Base-by-base conservation (phyloP, 2,113 vertebrate genomes). In the Pterophyllum scalare region DNA sequence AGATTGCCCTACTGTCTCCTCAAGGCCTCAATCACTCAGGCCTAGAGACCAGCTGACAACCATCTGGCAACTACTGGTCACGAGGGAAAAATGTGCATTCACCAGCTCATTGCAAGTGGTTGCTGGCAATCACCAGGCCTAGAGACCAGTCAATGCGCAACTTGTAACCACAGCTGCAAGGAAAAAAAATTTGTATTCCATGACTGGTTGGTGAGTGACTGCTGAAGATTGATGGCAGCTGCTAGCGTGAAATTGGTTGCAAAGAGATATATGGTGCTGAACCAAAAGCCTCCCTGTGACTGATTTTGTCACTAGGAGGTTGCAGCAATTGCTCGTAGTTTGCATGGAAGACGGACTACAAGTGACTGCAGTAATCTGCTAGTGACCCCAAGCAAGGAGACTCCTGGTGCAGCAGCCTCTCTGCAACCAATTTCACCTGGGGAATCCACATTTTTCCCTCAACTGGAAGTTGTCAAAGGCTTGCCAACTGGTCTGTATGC, bases 141-240 rank as follows among this genome's bases (percentile, higher is more conserved):
- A 17, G n/a, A 65, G 62, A 65, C 38, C 62, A 24, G n/a, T 65
- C 64, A 26, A 1, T 67, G 14, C 46, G 40, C 43, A 26, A 46
- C 22, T 1, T 10, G 22, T 46, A 65, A 6, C 2, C 22, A 43
- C 38, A 26, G 40, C 43, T 26, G 26, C 64, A 19, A 46, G 40
- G 35, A 0, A 0, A 6, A n/a, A 19, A 6, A 46, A 26, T 3
- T n/a, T 17, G 22, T 22, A 67, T 46, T 46, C 15, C 15, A 6
- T 49, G 0, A 28, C 46, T 49, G 40, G 15, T 10, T 26, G 40
- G 14, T 0, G 19, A 46, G 24, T 1, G 40, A 8, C 1, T 28
- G 40, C 15, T 13, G 22, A 15, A 70, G 24, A 0, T 19, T 20
- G 5, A 49, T 70, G 2, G 15, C 17, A 52, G 17, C 8, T 8